These are phyloP conservation scores for Eupithecia subumbrata DNA, from an alignment of 2,888 invertebrate species.

Conservation along the genomic window DNA sequence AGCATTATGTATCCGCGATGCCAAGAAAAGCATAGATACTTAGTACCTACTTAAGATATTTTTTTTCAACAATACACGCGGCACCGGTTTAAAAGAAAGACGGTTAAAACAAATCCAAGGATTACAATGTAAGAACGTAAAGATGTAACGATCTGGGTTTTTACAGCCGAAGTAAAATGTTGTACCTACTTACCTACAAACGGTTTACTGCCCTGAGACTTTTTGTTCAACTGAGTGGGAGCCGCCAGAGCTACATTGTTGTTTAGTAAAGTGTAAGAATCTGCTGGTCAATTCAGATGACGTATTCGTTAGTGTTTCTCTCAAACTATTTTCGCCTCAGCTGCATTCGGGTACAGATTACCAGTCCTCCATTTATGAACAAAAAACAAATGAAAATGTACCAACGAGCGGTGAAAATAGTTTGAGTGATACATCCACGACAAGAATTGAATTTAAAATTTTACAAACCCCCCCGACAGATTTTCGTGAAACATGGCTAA, in stretches of 20 bases:
- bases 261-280: neutral
- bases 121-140: constrained; percentile 40
- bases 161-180: constrained; percentile 14
- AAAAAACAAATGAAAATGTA: too few species aligned
- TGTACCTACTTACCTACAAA: constrained; percentile 11
- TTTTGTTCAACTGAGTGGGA: constrained; percentile 1
- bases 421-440: too few species aligned
- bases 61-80: neutral
- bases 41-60: too few species aligned
- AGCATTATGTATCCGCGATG: too few species aligned
- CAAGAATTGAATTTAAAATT: too few species aligned
- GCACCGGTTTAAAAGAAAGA: constrained; percentile 14
- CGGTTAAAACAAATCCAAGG: constrained; percentile 43
- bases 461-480: too few species aligned
- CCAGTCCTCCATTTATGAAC: too few species aligned
- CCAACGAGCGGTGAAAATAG: too few species aligned
- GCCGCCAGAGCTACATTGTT: constrained; percentile 1
- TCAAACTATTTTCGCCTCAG: neutral
- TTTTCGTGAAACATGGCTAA: too few species aligned
- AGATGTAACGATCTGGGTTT: constrained; percentile 38
- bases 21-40: too few species aligned
- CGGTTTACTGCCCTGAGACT: constrained; percentile 8
- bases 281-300: neutral
- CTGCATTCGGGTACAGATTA: too few species aligned
- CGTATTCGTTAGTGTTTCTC: neutral